phyloP scores from a whole-genome alignment of 2,113 vertebrate species.

The Otis tarda region DNA sequence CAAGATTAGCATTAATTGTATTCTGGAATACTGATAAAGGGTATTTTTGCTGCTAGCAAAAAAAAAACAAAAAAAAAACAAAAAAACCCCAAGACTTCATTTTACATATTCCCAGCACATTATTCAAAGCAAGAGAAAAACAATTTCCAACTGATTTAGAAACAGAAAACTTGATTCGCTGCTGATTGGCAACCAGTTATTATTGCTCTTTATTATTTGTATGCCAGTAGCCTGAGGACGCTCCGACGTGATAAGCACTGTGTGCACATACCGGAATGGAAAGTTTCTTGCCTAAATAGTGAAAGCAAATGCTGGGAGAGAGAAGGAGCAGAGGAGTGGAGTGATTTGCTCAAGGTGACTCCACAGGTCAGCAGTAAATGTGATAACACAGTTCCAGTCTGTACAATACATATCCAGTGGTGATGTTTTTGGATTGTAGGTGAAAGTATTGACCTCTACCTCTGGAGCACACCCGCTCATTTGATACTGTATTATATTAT shows the following conservation, averaged over 20 bases:
- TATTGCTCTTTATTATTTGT: conserved; percentile 6
- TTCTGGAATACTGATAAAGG: conserved; percentile 24
- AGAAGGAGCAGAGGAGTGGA: background rate
- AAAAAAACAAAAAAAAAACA: background rate
- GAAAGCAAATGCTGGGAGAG: background rate
- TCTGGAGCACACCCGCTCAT: background rate
- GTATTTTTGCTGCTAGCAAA: conserved; percentile 13
- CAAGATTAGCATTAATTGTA: conserved; percentile 72
- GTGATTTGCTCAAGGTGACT: background rate
- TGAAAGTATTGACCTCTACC: background rate
- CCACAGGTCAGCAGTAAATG: background rate
- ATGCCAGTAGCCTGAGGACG: background rate
- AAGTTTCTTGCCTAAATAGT: background rate
- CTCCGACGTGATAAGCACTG: background rate
- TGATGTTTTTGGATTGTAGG: background rate
- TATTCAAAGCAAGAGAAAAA: conserved; percentile 50
- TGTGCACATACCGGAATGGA: background rate
- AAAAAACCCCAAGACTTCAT: background rate
- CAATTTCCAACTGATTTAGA: conserved; percentile 53
- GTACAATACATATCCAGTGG: background rate
- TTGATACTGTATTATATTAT: no score
- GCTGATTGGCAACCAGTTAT: conserved; percentile 31
- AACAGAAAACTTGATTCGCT: background rate
- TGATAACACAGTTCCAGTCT: background rate
- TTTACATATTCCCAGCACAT: conserved; percentile 39